Evolutionary conservation across 2,888 invertebrate species (phyloP).

Genomic region (Melanotus villosus): DNA sequence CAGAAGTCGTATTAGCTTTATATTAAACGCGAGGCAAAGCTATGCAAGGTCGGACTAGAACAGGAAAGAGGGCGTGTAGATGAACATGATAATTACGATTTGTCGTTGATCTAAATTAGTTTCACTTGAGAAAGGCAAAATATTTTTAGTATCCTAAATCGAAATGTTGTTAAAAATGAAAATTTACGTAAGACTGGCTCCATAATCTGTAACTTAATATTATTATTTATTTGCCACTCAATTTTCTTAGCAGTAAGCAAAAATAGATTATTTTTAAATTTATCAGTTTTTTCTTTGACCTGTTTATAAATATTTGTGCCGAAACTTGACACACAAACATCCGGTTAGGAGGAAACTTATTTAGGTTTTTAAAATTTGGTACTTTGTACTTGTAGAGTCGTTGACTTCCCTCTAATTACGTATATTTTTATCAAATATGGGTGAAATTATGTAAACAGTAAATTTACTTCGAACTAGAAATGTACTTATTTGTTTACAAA

Average conservation of each 20-base stretch:
- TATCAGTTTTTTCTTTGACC: too few relatives aligned
- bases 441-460: neutral
- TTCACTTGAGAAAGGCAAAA: neutral
- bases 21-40: conserved; percentile 1
- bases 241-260: too few relatives aligned
- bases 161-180: too few relatives aligned
- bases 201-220: too few relatives aligned
- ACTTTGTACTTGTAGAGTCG: neutral
- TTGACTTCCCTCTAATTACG: neutral
- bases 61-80: conserved; percentile 17
- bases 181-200: too few relatives aligned
- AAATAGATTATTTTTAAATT: too few relatives aligned
- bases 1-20: conserved; percentile 16
- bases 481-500: too few relatives aligned
- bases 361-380: neutral
- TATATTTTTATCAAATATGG: neutral
- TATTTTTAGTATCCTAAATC: neutral
- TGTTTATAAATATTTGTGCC: too few relatives aligned
- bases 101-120: neutral
- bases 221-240: too few relatives aligned
- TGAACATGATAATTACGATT: neutral
- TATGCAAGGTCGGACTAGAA: conserved; percentile 9
- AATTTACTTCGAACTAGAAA: too few relatives aligned
- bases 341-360: neutral
- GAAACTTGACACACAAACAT: neutral